Conservation (phyloP, 2,113 vertebrate species). For the Triplophysa rosa region DNA sequence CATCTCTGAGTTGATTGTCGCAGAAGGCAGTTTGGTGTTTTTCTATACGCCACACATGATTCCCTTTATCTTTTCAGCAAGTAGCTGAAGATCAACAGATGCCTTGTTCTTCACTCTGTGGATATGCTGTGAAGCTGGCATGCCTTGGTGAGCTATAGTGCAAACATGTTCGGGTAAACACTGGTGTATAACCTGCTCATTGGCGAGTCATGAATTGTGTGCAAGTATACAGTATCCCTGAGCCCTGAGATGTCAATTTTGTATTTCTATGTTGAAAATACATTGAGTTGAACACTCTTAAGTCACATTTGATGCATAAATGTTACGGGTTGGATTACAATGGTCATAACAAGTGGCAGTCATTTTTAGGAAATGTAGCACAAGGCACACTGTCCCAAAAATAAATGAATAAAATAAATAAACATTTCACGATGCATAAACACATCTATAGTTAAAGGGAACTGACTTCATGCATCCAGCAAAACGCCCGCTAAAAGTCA, state of each 20-base stretch:
- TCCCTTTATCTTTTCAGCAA: constrained; percentile 45
- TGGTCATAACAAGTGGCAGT: too few species aligned
- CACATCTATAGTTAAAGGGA: too few species aligned
- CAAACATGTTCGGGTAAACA: constrained; percentile 52
- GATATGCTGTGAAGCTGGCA: constrained; percentile 52
- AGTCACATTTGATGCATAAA: too few species aligned
- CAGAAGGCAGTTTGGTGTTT: not conserved
- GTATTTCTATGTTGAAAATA: not conserved
- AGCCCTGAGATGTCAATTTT: not conserved
- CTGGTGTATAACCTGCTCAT: constrained; percentile 38
- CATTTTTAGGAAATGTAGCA: too few species aligned
- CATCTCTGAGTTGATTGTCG: not conserved
- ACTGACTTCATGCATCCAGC: too few species aligned
- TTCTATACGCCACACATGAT: not conserved
- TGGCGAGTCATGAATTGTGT: constrained; percentile 27
- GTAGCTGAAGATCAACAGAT: constrained; percentile 40
- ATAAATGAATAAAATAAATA: too few species aligned
- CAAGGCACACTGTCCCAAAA: too few species aligned
- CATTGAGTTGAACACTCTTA: too few species aligned
- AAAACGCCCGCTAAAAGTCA: too few species aligned
- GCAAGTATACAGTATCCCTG: not conserved
- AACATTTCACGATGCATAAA: too few species aligned
- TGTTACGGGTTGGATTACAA: too few species aligned
- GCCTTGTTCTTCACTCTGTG: constrained; percentile 35
- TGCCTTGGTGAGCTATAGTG: constrained; percentile 44